A percentile compares a stretch with the other conserved stretches of the same genome.
Evolutionary conservation across 2,113 vertebrate species (phyloP).

Genomic region (Festucalex cinctus): DNA sequence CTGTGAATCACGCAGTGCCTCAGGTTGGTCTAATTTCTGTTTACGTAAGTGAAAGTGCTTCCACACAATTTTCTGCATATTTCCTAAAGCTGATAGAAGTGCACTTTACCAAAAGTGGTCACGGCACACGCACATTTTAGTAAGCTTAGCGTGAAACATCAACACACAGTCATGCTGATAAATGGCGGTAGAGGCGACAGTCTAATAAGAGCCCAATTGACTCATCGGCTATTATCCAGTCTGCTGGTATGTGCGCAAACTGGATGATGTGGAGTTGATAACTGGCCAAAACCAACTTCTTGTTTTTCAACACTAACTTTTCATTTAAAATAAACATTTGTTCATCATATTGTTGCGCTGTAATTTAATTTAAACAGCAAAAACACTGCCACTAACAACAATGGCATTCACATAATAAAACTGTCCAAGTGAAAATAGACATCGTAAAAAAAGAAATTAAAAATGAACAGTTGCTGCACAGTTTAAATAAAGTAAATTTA

Average conservation of each 20-base stretch:
- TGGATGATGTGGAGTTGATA: constrained; percentile 30
- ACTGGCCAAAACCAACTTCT: background rate
- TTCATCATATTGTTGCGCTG: background rate
- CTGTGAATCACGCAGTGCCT: constrained; percentile 45
- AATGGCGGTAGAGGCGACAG: constrained; percentile 38
- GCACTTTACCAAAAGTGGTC: constrained; percentile 29
- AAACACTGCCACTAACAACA: constrained; percentile 9
- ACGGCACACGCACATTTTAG: constrained; percentile 24
- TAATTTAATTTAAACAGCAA: background rate
- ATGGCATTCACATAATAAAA: constrained; percentile 15
- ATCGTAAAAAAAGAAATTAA: background rate
- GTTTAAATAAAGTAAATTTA: background rate
- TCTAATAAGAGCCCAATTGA: constrained; percentile 27
- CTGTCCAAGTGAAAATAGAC: constrained; percentile 33
- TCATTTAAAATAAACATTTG: background rate
- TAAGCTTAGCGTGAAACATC: constrained; percentile 40
- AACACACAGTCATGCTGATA: constrained; percentile 45
- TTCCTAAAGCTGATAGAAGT: constrained; percentile 22
- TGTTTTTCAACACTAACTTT: background rate
- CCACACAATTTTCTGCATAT: constrained; percentile 53
- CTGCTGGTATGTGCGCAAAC: constrained; percentile 20
- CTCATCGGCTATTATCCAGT: constrained; percentile 30
- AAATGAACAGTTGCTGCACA: background rate
- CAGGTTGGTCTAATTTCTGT: constrained; percentile 49
- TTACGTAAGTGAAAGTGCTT: constrained; percentile 67